Evolutionary conservation across 2,888 invertebrate genomes (phyloP).

Genomic region (Smittia sp.): DNA sequence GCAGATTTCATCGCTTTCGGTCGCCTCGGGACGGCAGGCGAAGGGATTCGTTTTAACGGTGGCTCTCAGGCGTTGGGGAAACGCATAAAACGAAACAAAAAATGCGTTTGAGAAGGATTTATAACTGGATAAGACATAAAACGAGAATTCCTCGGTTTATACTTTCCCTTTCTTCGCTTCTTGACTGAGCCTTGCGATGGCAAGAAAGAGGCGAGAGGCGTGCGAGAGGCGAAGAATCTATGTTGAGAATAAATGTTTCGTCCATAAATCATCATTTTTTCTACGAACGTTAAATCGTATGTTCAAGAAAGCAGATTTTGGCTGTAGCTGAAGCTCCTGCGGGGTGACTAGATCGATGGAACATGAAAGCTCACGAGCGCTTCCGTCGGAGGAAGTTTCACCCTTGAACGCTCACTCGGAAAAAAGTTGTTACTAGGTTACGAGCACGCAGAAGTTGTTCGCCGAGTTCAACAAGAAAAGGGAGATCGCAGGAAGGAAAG

Average conservation of each 20-base stretch:
- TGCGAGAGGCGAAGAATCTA: conserved; percentile 6
- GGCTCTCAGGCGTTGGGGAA: neutral
- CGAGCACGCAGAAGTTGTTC: conserved; percentile 12
- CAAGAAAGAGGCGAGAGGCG: conserved; percentile 8
- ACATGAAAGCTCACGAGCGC: no score
- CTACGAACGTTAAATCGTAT: neutral
- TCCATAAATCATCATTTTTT: conserved; percentile 41
- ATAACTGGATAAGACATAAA: neutral
- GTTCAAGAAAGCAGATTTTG: conserved; percentile 18
- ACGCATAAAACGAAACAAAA: conserved; percentile 13
- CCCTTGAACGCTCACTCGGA: no score
- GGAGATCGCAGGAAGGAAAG: neutral
- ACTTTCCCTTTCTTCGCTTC: neutral
- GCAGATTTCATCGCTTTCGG: neutral
- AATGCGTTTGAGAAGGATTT: conserved; percentile 30
- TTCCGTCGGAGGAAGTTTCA: no score
- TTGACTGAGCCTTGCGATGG: neutral
- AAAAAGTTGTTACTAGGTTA: neutral
- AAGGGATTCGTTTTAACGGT: conserved; percentile 5
- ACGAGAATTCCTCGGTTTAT: neutral
- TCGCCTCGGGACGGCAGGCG: neutral
- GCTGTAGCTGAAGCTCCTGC: neutral
- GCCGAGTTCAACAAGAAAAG: neutral
- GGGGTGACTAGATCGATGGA: neutral
- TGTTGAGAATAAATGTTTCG: conserved; percentile 36